Conservation (phyloP, 2,113 vertebrate species). For the Paedocypris sp. region DNA sequence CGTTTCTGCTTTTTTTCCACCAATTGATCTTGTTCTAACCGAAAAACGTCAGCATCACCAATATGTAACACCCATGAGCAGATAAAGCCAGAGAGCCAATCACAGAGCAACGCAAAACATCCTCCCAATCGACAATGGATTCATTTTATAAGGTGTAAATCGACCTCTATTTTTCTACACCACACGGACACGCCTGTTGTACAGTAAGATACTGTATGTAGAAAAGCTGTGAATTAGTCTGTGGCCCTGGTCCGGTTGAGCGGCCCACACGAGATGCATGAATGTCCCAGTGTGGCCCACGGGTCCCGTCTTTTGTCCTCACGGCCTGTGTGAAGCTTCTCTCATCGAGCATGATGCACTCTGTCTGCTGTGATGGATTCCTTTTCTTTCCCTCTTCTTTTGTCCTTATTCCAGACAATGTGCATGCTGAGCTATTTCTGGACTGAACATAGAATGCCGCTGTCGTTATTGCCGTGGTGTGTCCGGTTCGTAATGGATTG, state of each 20-base stretch:
- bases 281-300: constrained; percentile 50
- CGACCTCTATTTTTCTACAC: no score
- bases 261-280: constrained; percentile 54
- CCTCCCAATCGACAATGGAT: no score
- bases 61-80: no score
- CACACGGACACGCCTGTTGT: no score
- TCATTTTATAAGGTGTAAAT: no score
- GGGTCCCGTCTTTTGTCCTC: background rate
- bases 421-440: constrained; percentile 64
- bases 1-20: background rate
- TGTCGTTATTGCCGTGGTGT: constrained; percentile 60
- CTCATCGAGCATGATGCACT: constrained; percentile 9
- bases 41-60: no score
- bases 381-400: constrained; percentile 47
- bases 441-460: constrained; percentile 58
- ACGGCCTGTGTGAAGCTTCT: background rate
- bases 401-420: constrained; percentile 53
- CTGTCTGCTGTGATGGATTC: constrained; percentile 39
- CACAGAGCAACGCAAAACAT: no score
- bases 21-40: no score
- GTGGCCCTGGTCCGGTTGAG: constrained; percentile 27
- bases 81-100: no score
- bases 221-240: background rate
- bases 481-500: constrained; percentile 74
- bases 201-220: background rate